Evolutionary conservation across 1,140 invertebrate species (phyloP), one percentile per base, ranked within the genome.

Genomic region (Pachypsylla venusta): DNA sequence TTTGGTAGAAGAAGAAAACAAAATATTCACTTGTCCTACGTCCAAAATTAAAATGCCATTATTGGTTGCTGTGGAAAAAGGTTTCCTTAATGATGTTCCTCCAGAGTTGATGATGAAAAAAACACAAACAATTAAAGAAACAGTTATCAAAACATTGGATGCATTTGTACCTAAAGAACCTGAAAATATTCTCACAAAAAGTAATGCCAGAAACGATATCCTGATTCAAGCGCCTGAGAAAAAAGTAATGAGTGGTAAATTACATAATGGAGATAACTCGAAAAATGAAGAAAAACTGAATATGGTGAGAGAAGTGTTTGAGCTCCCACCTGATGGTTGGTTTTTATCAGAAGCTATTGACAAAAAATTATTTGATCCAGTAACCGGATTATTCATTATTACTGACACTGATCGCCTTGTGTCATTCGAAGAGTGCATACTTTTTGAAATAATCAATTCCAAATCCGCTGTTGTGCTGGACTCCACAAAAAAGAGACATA

Each of bases 401-500:
- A 89, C 90, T 30, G 84, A 84, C 26, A 89, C 88, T 1, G 87
- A 92, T 69, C 78, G 87, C 65, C 72, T 88, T 25, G 79, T 93
- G 2, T 85, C 87, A 59, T 84, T 98, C 64, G 79, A 89, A 71
- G 89, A 94, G 71, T 93, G 91, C 65, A 74, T 95, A 26, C 81
- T 83, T 64, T 74, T 90, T 53, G 81, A 86, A 66, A 84, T 95
- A 12, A 87, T 97, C 40, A 84, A 93, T 71, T 79, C 85, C 2
- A 74, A 81, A 57, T 91, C 89, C 1, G 86, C 85, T 24, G 68
- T 79, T 24, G 87, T 91, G 7, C 71, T 89, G 59, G 88, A 93
- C 70, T 79, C 81, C 0, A 79, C 75, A 61, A 82, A 79, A 48
- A 78, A 79, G 55, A 77, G 82, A 65, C 80, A 81, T 68, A 73